Evolutionary conservation across 2,888 invertebrate species (phyloP).

Genomic region (Bruchidius siliquastri): DNA sequence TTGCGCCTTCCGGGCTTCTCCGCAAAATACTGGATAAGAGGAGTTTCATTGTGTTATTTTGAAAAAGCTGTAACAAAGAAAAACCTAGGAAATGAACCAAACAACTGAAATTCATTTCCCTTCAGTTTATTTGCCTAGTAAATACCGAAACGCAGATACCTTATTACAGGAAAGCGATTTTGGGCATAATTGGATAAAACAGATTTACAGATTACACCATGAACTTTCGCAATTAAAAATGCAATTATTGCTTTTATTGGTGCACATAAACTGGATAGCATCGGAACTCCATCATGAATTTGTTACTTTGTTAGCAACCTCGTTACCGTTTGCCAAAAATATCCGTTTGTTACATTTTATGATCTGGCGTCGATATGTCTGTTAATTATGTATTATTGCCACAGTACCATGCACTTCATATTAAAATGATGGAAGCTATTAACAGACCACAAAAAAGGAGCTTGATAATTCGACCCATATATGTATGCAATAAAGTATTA

Average conservation of each 20-base stretch:
- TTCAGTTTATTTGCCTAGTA: not conserved
- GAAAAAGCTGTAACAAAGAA: not conserved
- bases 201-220: conserved; percentile 28
- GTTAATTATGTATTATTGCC: not conserved
- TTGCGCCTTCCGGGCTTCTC: no score
- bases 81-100: not conserved
- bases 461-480: no score
- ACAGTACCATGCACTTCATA: not conserved
- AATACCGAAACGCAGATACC: not conserved
- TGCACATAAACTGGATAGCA: conserved; percentile 31
- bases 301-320: conserved; percentile 1
- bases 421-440: not conserved
- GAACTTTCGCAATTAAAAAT: conserved; percentile 38
- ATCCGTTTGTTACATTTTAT: not conserved
- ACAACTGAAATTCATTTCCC: not conserved
- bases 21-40: no score
- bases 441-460: no score
- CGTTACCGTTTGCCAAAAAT: not conserved
- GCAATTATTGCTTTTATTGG: conserved; percentile 39
- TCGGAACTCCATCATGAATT: not conserved
- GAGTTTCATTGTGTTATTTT: no score
- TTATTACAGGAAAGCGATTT: not conserved
- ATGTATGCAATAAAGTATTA: no score
- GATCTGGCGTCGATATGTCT: not conserved
- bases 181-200: not conserved